Conservation (phyloP, 2,113 vertebrate species). For the Tretioscincus oriximinensis region DNA sequence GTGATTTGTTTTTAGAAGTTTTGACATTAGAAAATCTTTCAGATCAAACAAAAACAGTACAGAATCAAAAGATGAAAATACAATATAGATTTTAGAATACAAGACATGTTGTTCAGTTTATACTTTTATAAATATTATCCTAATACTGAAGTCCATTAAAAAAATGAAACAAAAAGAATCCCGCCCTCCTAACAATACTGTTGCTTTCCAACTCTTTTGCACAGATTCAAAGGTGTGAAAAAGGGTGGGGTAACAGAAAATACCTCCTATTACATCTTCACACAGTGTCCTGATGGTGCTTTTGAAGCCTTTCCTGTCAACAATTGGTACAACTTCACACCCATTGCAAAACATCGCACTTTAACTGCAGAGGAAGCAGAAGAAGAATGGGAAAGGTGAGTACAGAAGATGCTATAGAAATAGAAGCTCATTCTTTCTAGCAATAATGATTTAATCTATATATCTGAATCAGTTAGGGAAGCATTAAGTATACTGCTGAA, state of each 20-base stretch:
- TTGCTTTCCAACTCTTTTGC: neutral
- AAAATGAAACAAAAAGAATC: neutral
- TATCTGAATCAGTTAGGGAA: too few relatives aligned
- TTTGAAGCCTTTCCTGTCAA: conserved; percentile 92
- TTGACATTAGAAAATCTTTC: neutral
- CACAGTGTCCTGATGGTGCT: conserved; percentile 88
- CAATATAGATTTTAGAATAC: neutral
- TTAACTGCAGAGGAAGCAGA: conserved; percentile 91
- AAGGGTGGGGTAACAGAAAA: conserved; percentile 92
- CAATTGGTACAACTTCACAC: conserved; percentile 92
- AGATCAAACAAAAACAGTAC: neutral
- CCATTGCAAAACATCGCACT: conserved; percentile 84
- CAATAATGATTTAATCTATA: neutral
- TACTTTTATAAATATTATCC: too few relatives aligned
- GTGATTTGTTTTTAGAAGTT: neutral
- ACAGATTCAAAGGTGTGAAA: conserved; percentile 88
- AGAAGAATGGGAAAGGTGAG: conserved; percentile 91
- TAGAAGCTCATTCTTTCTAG: neutral
- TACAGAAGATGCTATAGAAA: too few relatives aligned
- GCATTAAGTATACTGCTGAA: neutral
- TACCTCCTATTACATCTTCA: conserved; percentile 89
- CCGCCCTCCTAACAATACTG: neutral
- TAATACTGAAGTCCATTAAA: too few relatives aligned
- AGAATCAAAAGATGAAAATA: neutral
- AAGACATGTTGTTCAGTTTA: neutral